Evolutionary conservation across 1,140 invertebrate genomes (phyloP), one percentile per base, ranked within the genome.

Genomic region (Cylas formicarius): DNA sequence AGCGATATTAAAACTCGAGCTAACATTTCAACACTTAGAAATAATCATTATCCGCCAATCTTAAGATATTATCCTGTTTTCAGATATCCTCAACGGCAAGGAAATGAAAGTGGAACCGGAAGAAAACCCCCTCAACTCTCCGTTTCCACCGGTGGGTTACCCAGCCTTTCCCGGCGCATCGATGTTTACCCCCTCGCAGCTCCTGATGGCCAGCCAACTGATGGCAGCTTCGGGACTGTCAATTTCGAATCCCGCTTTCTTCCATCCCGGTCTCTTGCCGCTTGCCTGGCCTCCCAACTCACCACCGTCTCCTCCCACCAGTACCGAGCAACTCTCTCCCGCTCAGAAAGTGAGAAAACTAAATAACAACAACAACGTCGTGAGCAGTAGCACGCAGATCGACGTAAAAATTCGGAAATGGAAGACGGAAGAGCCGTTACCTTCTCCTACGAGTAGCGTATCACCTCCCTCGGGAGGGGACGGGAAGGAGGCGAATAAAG

Each of bases 81-180:
- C 52, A 58, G 52, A 55, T 52, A 41, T 50, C 20, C 50, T 60
- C 35, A 44, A 43, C 39, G 22, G 32, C 22, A 29, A 50, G 33
- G 48, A 56, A n/a, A 58, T 58, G 39, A 62, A 62, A 45, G 41
- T 60, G 24, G 56, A 61, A 43, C 16, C 21, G 20, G 56, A 62
- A 31, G 55, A 63, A 35, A 52, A 45, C 6, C 38, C 45, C 1
- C n/a, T 60, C n/a, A 58, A 57, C 28, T 48, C 42, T 24, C 44
- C 55, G 2, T 45, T 55, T 22, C 48, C 49, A 5, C 44, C 58
- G 8, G 59, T 63, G 9, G 53, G 59, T 0, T 65, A 61, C 43
- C 58, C 60, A 21, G 21, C 57, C 2, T 81, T 81, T 73, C 76
- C 77, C 59, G 74, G 75, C 67, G 69, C 78, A 62, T 71, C 59